Conservation (phyloP, 1,140 invertebrate species). For the Ericerus pela region DNA sequence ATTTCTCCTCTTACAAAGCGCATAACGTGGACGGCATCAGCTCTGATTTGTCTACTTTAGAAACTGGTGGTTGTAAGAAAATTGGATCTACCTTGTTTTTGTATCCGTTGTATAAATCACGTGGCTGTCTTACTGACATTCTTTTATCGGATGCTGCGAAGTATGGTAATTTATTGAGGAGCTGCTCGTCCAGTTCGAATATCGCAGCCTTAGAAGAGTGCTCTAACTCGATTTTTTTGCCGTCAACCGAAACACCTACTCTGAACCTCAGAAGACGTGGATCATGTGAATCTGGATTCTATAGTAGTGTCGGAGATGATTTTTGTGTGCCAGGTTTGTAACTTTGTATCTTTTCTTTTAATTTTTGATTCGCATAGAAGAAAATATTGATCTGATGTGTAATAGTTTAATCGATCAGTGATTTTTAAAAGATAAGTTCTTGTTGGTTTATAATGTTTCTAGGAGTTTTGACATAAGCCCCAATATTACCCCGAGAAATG, state of each 20-base stretch:
- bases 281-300: constrained; percentile 79
- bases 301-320: constrained; percentile 66
- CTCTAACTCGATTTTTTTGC: constrained; percentile 13
- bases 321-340: constrained; percentile 32
- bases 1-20: background rate
- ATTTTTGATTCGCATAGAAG: background rate
- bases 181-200: constrained; percentile 18
- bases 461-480: too few relatives aligned
- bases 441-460: constrained; percentile 6
- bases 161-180: constrained; percentile 2
- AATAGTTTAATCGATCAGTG: background rate
- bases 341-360: constrained; percentile 22
- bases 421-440: constrained; percentile 2
- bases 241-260: constrained; percentile 9
- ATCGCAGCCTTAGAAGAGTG: constrained; percentile 15
- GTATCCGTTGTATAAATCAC: constrained; percentile 7
- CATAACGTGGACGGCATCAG: background rate
- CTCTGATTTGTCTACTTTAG: background rate
- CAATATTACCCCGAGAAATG: too few relatives aligned
- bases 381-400: background rate
- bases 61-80: too few relatives aligned
- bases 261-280: constrained; percentile 43
- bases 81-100: background rate
- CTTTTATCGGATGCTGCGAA: constrained; percentile 11
- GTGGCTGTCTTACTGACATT: constrained; percentile 13